phyloP scores from a whole-genome alignment of 2,113 vertebrate genomes.

The Salminus brasiliensis region DNA sequence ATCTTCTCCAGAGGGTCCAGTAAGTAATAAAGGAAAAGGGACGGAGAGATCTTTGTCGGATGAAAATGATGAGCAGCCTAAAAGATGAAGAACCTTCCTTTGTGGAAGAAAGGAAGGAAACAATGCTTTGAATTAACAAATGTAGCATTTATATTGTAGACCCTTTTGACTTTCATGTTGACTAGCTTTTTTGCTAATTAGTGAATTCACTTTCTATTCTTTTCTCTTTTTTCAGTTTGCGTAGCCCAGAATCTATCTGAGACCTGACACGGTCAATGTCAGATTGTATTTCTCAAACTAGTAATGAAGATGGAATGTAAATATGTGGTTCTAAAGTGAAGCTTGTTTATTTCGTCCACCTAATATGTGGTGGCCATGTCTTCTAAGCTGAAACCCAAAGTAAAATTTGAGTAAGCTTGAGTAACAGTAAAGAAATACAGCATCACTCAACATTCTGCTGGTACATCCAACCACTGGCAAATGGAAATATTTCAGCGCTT shows the following conservation, averaged over 20 bases:
- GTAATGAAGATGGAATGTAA: background rate
- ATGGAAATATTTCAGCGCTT: no score
- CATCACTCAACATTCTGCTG: no score
- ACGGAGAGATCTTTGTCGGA: constrained; percentile 38
- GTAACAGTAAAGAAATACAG: no score
- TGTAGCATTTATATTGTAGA: background rate
- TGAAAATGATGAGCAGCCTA: constrained; percentile 16
- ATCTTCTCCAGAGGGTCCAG: constrained; percentile 2
- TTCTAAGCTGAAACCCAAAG: no score
- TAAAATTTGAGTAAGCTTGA: no score
- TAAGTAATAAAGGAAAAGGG: constrained; percentile 57
- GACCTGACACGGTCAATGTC: background rate
- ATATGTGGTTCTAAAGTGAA: no score
- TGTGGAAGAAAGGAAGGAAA: background rate
- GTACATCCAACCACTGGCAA: no score
- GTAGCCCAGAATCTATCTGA: background rate
- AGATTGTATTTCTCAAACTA: background rate
- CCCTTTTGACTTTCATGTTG: background rate
- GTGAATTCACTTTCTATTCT: background rate
- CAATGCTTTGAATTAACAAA: background rate
- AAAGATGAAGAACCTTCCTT: background rate
- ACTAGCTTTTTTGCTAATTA: background rate
- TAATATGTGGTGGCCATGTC: no score
- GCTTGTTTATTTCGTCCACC: no score
- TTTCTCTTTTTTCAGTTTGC: background rate